Base-by-base conservation (phyloP, 2,888 invertebrate genomes). In the Tetragonisca angustula region DNA sequence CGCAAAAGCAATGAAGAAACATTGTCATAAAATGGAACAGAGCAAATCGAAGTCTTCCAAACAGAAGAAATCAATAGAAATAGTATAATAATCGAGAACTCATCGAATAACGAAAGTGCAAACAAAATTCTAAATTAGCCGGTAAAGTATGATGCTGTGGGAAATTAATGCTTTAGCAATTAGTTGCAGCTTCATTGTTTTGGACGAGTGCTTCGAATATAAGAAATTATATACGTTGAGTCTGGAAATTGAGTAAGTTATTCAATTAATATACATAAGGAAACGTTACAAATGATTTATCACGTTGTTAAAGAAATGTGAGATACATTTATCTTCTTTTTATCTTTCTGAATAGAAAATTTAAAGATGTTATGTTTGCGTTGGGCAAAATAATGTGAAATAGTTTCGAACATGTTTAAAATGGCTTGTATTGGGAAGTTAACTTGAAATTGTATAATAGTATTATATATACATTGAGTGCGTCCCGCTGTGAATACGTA, bases 41-140 rank as follows among this genome's bases (percentile, higher is more conserved):
- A 85, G 76, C n/a, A 93, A 91, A 81, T 86, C 88, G 50, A 91
- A 89, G 88, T 87, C 89, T 85, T 83, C 90, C 81, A 91, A 87
- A 49, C 71, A 86, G 19, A 91, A 89, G 73, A 84, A 52, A 86
- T 86, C 49, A 86, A 65, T 68, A 86, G 86, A 77, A 85, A 64
- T 56, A 50, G 24, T 27, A 64, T 65, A 59, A 54, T 65, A 32
- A 67, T 59, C 6, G 71, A 79, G 21, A 79, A 79, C 27, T 71
- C 50, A 21, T 17, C 70, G 50, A 52, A n/a, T 36, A 73, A 76
- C 13, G 69, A 73, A 27, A 36, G 59, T 64, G 62, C 65, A 71
- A 79, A 62, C 15, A 71, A 74, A 67, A 84, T 87, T 75, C 54
- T 76, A 76, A 80, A 73, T 64, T 75, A 68, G n/a, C 9, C 4